Conservation (phyloP, 23 tunicate species). For the Halocynthia aurantium region DNA sequence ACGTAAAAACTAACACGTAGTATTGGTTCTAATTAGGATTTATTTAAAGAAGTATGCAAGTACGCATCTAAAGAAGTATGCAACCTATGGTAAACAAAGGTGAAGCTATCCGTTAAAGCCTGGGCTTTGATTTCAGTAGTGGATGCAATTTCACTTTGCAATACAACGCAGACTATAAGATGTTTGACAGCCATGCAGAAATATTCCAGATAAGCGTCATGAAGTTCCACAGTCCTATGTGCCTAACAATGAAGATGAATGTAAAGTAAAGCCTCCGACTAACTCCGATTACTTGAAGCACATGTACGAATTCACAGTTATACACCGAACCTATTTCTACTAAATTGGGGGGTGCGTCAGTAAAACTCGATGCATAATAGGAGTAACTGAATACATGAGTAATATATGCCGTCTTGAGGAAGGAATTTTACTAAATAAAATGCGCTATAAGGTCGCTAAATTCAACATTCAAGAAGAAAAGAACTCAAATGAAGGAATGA, state of each 20-base stretch:
- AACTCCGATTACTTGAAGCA: no score
- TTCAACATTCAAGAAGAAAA: no score
- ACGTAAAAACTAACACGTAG: not conserved
- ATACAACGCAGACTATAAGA: constrained; percentile 64
- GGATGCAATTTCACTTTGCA: constrained; percentile 28
- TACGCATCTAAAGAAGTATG: not conserved
- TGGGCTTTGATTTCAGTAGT: constrained; percentile 31
- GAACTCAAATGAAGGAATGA: no score
- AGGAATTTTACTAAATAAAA: no score
- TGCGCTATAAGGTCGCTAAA: no score
- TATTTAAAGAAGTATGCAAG: not conserved
- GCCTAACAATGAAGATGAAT: not conserved
- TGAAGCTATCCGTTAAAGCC: constrained; percentile 17
- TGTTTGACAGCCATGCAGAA: constrained; percentile 37
- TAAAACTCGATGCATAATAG: no score
- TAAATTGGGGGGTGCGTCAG: no score
- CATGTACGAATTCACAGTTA: no score
- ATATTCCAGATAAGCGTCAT: constrained; percentile 13
- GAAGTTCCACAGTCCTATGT: constrained; percentile 17
- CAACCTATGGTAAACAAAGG: constrained; percentile 75
- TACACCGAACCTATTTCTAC: no score
- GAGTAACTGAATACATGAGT: no score
- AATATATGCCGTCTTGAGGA: no score
- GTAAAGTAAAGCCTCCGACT: not conserved
- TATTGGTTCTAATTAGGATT: not conserved